Percentiles rank a stretch among this genome's conserved stretches.
Conservation (phyloP, 2,797 vertebrate genomes). For the Girardinus metallicus region DNA sequence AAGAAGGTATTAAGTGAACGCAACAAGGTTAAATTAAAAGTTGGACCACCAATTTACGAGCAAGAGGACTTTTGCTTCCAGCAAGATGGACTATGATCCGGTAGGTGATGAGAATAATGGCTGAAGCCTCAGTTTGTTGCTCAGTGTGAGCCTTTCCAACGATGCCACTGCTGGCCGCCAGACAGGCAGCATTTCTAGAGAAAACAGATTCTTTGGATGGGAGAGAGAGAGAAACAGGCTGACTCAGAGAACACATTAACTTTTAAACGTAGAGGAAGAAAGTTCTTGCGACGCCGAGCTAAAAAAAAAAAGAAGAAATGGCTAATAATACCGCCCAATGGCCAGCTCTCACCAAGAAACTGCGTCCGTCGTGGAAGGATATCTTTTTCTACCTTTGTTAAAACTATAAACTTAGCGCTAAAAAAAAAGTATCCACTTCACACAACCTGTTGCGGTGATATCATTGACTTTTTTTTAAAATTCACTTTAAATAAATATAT, state of each 20-base stretch:
- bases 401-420: neutral
- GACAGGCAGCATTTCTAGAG: constrained; percentile 15
- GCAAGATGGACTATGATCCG: constrained; percentile 70
- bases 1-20: constrained; percentile 2
- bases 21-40: neutral
- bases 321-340: neutral
- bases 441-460: no score
- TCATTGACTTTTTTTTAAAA: neutral
- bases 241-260: neutral
- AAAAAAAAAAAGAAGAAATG: no score
- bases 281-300: neutral
- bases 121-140: constrained; percentile 16
- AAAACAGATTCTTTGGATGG: neutral
- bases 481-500: neutral
- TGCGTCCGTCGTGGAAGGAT: neutral
- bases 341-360: neutral
- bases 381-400: neutral
- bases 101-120: constrained; percentile 52
- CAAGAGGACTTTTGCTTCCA: constrained; percentile 9
- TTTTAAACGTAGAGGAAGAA: neutral
- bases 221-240: neutral
- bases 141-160: neutral
- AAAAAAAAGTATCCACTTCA: neutral
- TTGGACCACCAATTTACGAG: neutral
- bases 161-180: constrained; percentile 7